phyloP scores from a whole-genome alignment of 2,888 invertebrate genomes.

The Galerucella calmariensis region DNA sequence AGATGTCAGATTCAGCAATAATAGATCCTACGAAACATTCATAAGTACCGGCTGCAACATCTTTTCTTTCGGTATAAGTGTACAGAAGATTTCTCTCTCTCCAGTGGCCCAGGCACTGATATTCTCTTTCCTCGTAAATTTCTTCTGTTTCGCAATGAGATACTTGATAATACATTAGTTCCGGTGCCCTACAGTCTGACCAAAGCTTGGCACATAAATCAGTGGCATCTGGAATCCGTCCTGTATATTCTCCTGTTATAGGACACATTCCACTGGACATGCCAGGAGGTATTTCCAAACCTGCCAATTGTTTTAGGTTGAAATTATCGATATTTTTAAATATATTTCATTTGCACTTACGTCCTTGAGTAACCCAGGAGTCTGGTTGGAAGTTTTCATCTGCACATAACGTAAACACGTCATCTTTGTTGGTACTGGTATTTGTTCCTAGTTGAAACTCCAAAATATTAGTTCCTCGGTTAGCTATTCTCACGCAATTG shows the following conservation, averaged over 20 bases:
- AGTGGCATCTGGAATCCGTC: constrained; percentile 71
- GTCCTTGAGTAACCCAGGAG: constrained; percentile 73
- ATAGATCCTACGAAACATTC: constrained; percentile 76
- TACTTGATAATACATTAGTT: constrained; percentile 76
- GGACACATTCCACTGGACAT: constrained; percentile 67
- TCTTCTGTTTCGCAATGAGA: constrained; percentile 71
- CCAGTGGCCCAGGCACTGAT: constrained; percentile 76
- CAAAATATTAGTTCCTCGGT: constrained; percentile 70
- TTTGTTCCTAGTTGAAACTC: constrained; percentile 70
- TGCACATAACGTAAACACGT: constrained; percentile 57
- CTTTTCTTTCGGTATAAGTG: constrained; percentile 74
- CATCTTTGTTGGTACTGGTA: constrained; percentile 56
- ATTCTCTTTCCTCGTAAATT: constrained; percentile 74
- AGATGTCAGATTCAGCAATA: constrained; percentile 70
- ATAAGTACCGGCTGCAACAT: constrained; percentile 69
- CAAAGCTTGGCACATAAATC: constrained; percentile 73
- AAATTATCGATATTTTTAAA: background rate
- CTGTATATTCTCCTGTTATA: constrained; percentile 74
- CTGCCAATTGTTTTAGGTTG: constrained; percentile 35
- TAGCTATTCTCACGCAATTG: constrained; percentile 70
- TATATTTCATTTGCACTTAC: constrained; percentile 62
- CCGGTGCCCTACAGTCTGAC: constrained; percentile 73
- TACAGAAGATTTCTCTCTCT: constrained; percentile 71
- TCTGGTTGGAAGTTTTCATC: constrained; percentile 67
- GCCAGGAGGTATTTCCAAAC: constrained; percentile 48